phyloP scores from a whole-genome alignment of 2,113 vertebrate genomes.

The Dasyprocta punctata region DNA sequence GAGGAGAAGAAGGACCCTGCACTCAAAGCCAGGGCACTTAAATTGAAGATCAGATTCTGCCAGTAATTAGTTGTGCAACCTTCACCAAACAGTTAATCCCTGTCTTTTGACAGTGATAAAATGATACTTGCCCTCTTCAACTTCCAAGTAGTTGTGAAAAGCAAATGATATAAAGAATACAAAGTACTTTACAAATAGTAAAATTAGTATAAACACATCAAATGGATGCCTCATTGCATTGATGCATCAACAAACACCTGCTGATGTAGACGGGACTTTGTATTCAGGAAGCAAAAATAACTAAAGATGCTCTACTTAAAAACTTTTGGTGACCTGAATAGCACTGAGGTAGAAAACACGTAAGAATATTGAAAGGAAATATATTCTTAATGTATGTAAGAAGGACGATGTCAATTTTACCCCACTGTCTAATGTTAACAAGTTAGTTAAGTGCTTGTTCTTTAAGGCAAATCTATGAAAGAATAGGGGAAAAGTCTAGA shows the following conservation, averaged over 20 bases:
- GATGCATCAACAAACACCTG: neutral
- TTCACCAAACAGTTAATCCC: neutral
- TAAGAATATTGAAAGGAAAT: neutral
- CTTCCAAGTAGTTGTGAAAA: neutral
- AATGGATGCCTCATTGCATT: neutral
- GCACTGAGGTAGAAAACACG: neutral
- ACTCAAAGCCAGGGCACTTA: neutral
- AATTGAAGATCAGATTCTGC: neutral
- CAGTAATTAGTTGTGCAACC: neutral
- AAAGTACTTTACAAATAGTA: neutral
- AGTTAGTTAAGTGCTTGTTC: neutral
- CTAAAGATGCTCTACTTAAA: neutral
- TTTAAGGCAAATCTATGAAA: neutral
- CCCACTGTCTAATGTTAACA: neutral
- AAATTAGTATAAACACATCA: neutral
- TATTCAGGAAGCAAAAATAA: neutral
- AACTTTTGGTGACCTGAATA: neutral
- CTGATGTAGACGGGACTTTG: neutral
- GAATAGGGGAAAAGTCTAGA: neutral
- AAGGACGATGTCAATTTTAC: neutral
- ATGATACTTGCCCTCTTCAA: neutral
- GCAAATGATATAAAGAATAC: neutral
- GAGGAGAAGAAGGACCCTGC: neutral
- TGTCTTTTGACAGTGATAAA: conserved; percentile 9
- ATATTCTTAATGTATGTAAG: neutral